A percentile compares a stretch with the other conserved stretches of the same genome.
Conservation (phyloP, 64 coral and sea anemone genomes). For the Actinia equina region DNA sequence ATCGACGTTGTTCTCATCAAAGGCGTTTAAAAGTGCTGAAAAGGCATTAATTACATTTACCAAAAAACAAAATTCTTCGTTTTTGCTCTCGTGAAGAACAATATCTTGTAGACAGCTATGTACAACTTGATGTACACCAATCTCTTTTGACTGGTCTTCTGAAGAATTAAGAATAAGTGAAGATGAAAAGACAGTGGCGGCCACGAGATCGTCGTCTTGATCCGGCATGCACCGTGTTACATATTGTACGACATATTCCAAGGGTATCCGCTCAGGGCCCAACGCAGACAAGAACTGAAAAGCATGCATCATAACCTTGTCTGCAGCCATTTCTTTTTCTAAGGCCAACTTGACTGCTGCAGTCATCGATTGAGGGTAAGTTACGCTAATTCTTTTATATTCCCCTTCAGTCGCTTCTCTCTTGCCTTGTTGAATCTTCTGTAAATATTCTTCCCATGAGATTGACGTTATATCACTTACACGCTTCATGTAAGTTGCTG, state of each 20-base stretch:
- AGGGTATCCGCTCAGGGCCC: background rate
- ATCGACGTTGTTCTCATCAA: background rate
- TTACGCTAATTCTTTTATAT: background rate
- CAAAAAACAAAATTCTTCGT: background rate
- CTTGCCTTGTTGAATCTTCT: too few species aligned
- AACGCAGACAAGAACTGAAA: background rate
- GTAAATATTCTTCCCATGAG: too few species aligned
- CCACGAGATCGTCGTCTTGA: background rate
- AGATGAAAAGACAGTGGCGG: background rate
- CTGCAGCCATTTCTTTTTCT: background rate
- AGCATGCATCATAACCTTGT: background rate
- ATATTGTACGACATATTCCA: background rate
- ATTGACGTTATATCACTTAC: too few species aligned
- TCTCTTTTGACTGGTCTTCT: background rate
- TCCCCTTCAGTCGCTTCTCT: too few species aligned
- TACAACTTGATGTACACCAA: background rate
- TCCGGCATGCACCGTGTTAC: background rate
- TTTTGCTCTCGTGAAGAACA: background rate
- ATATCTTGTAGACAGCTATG: background rate
- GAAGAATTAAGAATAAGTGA: background rate
- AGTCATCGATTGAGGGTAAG: background rate
- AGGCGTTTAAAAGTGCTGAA: background rate
- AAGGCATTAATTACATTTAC: background rate
- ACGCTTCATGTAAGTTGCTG: too few species aligned
- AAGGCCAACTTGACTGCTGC: background rate